A percentile compares a stretch with the other conserved stretches of the same genome.
These are phyloP conservation scores for Epizoanthus ramosus DNA, from an alignment of 92 coral and sea anemone genomes.

Conservation along the genomic window DNA sequence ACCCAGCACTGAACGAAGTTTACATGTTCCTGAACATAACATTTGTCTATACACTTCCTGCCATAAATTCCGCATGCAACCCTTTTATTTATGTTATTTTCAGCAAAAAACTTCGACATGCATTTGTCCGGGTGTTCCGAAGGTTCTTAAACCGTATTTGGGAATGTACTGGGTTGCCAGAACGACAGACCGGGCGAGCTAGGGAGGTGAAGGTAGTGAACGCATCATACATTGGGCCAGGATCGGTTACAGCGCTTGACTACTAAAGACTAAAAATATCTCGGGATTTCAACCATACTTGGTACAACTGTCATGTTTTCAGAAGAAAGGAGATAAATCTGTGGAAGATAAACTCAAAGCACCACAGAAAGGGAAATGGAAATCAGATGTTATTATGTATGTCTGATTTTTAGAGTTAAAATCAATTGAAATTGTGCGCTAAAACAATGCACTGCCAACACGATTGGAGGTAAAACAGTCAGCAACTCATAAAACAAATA, in stretches of 20 bases:
- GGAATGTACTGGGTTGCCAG: conserved; percentile 30
- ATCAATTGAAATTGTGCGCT: too few relatives aligned
- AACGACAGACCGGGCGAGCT: conserved; percentile 9
- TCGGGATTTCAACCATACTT: too few relatives aligned
- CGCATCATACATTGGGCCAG: conserved; percentile 20
- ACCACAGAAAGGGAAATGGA: too few relatives aligned
- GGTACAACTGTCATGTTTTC: too few relatives aligned
- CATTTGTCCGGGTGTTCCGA: conserved; percentile 69
- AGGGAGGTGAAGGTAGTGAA: conserved; percentile 12
- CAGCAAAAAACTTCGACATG: conserved; percentile 76
- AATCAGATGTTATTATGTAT: too few relatives aligned
- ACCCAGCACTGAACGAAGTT: conserved; percentile 58
- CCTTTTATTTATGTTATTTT: conserved; percentile 92
- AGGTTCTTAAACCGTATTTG: conserved; percentile 21
- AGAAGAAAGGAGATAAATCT: too few relatives aligned
- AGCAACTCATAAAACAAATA: too few relatives aligned
- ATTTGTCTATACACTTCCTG: conserved; percentile 89
- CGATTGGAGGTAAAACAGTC: too few relatives aligned
- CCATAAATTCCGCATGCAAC: conserved; percentile 89
- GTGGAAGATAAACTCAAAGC: too few relatives aligned
- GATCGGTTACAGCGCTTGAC: conserved; percentile 35
- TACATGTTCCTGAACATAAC: conserved; percentile 69
- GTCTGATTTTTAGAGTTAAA: too few relatives aligned
- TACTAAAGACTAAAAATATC: not conserved
- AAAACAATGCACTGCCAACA: too few relatives aligned